phyloP scores from a whole-genome alignment of 2,113 vertebrate genomes.

The Beaufortia kweichowensis region DNA sequence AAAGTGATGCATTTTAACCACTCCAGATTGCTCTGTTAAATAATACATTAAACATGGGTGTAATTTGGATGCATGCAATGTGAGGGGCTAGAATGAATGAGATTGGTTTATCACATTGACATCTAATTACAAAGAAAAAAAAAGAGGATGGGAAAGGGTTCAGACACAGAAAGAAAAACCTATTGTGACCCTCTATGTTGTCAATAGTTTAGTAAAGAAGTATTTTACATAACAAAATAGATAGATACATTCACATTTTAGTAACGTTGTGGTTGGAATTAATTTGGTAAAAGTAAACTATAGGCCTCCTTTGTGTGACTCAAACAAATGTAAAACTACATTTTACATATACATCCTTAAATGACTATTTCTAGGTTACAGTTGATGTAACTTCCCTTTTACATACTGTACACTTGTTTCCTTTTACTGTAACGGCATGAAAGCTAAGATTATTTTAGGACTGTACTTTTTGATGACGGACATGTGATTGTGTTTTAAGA shows the following conservation, averaged over 20 bases:
- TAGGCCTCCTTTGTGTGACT: no score
- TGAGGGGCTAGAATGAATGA: neutral
- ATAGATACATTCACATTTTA: no score
- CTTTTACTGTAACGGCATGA: slow-evolving; percentile 3
- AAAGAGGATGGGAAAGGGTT: neutral
- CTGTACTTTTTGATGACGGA: slow-evolving; percentile 12
- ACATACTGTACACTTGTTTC: neutral
- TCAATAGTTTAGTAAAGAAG: no score
- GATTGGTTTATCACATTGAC: slow-evolving; percentile 32
- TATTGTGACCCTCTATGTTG: no score
- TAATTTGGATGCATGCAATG: slow-evolving; percentile 20
- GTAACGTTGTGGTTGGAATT: no score
- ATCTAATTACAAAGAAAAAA: slow-evolving; percentile 23
- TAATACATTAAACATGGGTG: slow-evolving; percentile 27
- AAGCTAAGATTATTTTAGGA: neutral
- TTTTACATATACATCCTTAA: neutral
- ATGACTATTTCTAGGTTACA: neutral
- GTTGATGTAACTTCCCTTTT: neutral
- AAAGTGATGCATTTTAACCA: slow-evolving; percentile 33
- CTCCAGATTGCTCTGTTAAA: neutral
- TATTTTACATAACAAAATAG: no score
- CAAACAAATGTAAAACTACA: neutral
- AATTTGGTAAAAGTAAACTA: no score
- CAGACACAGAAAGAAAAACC: no score
- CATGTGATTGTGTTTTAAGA: neutral